Conservation (phyloP, 1,140 invertebrate species). For the Drosophila suzukii region DNA sequence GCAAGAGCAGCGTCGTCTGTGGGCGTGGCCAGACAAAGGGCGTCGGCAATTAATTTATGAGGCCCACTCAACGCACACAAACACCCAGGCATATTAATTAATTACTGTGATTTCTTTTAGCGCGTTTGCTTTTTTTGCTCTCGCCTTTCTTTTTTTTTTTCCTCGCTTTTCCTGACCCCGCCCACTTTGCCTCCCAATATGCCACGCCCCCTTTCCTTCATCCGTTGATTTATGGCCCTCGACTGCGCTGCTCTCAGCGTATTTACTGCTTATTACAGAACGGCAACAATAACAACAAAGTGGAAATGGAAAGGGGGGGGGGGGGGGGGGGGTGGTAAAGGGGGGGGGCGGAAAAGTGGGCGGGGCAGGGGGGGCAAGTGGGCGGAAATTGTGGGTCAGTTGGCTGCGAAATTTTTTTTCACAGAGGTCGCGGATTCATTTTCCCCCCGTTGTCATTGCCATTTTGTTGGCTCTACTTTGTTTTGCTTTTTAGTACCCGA, state of each 20-base stretch:
- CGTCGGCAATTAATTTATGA: slow-evolving; percentile 79
- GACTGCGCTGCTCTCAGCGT: slow-evolving; percentile 47
- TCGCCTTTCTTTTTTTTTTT: slow-evolving; percentile 1
- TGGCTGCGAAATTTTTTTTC: slow-evolving; percentile 22
- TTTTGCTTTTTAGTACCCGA: slow-evolving; percentile 14
- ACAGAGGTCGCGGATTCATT: slow-evolving; percentile 30
- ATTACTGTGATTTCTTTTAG: slow-evolving; percentile 80
- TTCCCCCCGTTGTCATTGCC: slow-evolving; percentile 9
- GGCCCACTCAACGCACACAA: slow-evolving; percentile 35
- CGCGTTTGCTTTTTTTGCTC: slow-evolving; percentile 35
- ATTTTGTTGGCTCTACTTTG: slow-evolving; percentile 11
- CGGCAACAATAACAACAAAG: slow-evolving; percentile 5
- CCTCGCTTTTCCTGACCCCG: slow-evolving; percentile 9
- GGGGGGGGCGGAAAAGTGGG: neutral
- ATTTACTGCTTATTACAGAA: slow-evolving; percentile 53
- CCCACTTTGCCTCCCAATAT: slow-evolving; percentile 8
- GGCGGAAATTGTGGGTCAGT: slow-evolving; percentile 44
- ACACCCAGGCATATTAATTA: slow-evolving; percentile 67
- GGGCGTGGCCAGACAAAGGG: slow-evolving; percentile 54
- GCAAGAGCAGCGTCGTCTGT: too few species aligned
- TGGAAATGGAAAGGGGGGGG: neutral
- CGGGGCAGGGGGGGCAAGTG: slow-evolving; percentile 7
- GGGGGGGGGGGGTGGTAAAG: neutral
- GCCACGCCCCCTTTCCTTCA: slow-evolving; percentile 9
- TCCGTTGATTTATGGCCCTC: slow-evolving; percentile 47